phyloP scores from a whole-genome alignment of 2,797 vertebrate species.

The Enteromius treurensis region DNA sequence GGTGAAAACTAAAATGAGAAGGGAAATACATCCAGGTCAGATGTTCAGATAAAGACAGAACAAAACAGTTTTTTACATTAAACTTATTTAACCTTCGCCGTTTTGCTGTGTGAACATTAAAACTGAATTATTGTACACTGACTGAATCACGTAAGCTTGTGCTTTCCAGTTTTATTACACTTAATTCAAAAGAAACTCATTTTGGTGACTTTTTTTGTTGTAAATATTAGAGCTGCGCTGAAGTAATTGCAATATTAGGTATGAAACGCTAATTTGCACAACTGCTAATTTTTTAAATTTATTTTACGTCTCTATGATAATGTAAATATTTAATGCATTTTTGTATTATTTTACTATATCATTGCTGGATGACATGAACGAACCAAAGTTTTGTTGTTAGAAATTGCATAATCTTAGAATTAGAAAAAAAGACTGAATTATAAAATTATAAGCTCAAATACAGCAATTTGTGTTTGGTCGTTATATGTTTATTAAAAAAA shows the following conservation, averaged over 20 bases:
- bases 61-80: neutral
- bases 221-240: neutral
- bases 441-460: neutral
- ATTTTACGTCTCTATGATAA: neutral
- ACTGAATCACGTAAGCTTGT: neutral
- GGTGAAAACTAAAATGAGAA: neutral
- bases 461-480: neutral
- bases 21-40: neutral
- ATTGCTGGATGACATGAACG: neutral
- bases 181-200: neutral
- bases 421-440: neutral
- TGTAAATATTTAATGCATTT: neutral
- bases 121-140: neutral
- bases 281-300: neutral
- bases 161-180: neutral
- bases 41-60: slow-evolving; percentile 29
- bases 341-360: no score
- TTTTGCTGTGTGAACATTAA: neutral
- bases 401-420: neutral
- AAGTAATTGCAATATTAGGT: neutral
- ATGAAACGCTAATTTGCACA: neutral
- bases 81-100: neutral
- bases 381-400: neutral
- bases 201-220: neutral
- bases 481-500: neutral